Base-by-base conservation (phyloP, 2,888 invertebrate species). In the Shargacucullia verbasci region DNA sequence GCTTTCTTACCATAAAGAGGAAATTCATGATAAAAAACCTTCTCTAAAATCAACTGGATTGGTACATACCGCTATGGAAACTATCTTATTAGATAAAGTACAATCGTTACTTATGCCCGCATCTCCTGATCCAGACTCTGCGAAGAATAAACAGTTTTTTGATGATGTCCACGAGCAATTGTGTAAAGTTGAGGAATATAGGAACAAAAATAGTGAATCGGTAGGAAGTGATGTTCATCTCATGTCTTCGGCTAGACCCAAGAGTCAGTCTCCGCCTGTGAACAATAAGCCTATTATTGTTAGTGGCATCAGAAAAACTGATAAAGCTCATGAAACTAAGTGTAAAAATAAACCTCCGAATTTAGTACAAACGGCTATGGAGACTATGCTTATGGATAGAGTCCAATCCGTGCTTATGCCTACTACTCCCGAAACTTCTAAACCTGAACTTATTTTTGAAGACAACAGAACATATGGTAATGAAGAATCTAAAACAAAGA, bases 21-120 rank as follows among this genome's bases (percentile, higher is more conserved):
- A 87, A 47, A 86, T 86, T 37, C 84, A 82, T 45, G 84, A 78
- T 45, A 87, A 85, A 31, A 88, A 84, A 68, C 64, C 80, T 31
- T 67, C 80, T 15, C 73, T 89, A 0, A 92, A 91, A 69, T 82
- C 90, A 0, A 83, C 87, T 1, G 90, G 94, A 8, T 70, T 95
- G 43, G 76, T 95, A 40, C 93, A 94, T 49, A 94, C 94, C 14
- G 95, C 95, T 15, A 93, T 95, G 88, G 94, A 94, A 78, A 95
- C 95, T 38, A 95, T 95, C 56, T 85, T 95, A 9, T 90, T 95
- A 63, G 95, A 95, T 66, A 94, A 91, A 83, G 94, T 95, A 0
- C 94, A 92, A 46, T 86, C 88, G 35, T 67, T 93, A 37, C 82
- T 94, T 49, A 75, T 92, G 64, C 91, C 92, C 0, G 82, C 92